Percentiles rank a stretch among this genome's conserved stretches.
Conservation (phyloP, 2,888 invertebrate genomes). For the Pyrgus malvae region DNA sequence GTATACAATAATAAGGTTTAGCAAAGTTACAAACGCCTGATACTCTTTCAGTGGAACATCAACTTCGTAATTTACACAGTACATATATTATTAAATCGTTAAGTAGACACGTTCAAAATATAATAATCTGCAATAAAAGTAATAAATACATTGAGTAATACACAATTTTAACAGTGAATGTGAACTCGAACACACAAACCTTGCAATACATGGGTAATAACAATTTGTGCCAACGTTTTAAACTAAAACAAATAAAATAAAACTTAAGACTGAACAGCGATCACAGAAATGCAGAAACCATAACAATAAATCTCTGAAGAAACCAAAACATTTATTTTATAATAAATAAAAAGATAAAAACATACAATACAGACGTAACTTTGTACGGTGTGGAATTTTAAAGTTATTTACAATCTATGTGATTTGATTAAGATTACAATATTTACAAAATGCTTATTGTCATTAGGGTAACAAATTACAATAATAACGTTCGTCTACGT, state of each 20-base stretch:
- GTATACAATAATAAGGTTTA: background rate
- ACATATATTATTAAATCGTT: slow-evolving; percentile 29
- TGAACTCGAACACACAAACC: background rate
- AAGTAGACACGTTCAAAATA: slow-evolving; percentile 5
- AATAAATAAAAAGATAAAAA: slow-evolving; percentile 48
- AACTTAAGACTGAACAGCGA: slow-evolving; percentile 61
- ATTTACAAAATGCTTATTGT: slow-evolving; percentile 73
- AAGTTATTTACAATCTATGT: slow-evolving; percentile 47
- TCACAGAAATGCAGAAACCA: slow-evolving; percentile 77
- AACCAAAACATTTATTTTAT: slow-evolving; percentile 43
- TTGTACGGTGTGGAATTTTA: slow-evolving; percentile 56
- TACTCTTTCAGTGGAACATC: slow-evolving; percentile 1
- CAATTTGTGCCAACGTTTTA: slow-evolving; percentile 59
- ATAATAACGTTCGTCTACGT: slow-evolving; percentile 39
- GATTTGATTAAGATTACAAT: slow-evolving; percentile 46
- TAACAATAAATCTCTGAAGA: slow-evolving; percentile 57
- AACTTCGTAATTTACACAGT: slow-evolving; percentile 8
- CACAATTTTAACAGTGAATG: slow-evolving; percentile 4
- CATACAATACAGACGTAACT: slow-evolving; percentile 38
- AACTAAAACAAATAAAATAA: slow-evolving; percentile 53
- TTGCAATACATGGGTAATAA: slow-evolving; percentile 31
- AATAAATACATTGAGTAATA: slow-evolving; percentile 13
- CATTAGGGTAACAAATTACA: slow-evolving; percentile 55
- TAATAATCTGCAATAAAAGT: slow-evolving; percentile 15
- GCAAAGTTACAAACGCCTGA: slow-evolving; percentile 2